These are phyloP conservation scores for Takifugu ocellatus DNA, from an alignment of 2,797 vertebrate genomes.

Conservation along the genomic window DNA sequence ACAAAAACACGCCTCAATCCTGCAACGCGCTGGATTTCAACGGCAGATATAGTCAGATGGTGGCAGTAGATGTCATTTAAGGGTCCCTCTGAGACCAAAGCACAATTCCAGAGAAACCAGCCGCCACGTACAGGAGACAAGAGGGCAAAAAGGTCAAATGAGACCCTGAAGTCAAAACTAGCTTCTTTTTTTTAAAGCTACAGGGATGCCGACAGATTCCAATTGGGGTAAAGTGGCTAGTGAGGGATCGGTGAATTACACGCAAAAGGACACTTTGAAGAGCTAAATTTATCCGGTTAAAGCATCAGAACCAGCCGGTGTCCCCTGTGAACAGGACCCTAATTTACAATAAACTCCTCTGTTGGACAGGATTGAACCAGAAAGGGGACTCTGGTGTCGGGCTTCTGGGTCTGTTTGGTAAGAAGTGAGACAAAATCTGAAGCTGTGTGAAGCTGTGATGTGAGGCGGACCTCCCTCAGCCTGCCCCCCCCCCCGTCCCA, in stretches of 20 bases:
- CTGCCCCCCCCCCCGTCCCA: slow-evolving; percentile 19
- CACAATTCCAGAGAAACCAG: slow-evolving; percentile 19
- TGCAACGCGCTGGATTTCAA: slow-evolving; percentile 53
- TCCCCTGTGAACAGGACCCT: slow-evolving; percentile 26
- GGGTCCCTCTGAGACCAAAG: slow-evolving; percentile 28
- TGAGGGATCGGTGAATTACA: slow-evolving; percentile 44
- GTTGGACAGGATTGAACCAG: slow-evolving; percentile 35
- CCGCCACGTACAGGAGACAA: slow-evolving; percentile 22
- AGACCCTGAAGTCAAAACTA: slow-evolving; percentile 48
- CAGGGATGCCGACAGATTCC: slow-evolving; percentile 29
- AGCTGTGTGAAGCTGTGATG: slow-evolving; percentile 52
- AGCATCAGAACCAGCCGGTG: slow-evolving; percentile 56
- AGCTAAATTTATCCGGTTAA: slow-evolving; percentile 57
- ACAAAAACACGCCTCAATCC: slow-evolving; percentile 58
- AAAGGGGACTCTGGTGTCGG: slow-evolving; percentile 40
- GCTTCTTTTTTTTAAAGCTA: slow-evolving; percentile 21
- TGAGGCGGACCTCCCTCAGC: slow-evolving; percentile 53
- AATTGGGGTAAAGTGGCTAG: slow-evolving; percentile 45
- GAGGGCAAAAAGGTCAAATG: slow-evolving; percentile 34
- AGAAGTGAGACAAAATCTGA: slow-evolving; percentile 46
- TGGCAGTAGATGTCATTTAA: slow-evolving; percentile 11
- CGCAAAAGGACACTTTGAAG: slow-evolving; percentile 64
- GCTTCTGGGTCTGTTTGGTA: slow-evolving; percentile 61
- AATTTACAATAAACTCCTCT: slow-evolving; percentile 40
- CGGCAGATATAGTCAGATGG: slow-evolving; percentile 50